Evolutionary conservation across 1,140 invertebrate genomes (phyloP).

Genomic region (Drosophila kurseongensis): DNA sequence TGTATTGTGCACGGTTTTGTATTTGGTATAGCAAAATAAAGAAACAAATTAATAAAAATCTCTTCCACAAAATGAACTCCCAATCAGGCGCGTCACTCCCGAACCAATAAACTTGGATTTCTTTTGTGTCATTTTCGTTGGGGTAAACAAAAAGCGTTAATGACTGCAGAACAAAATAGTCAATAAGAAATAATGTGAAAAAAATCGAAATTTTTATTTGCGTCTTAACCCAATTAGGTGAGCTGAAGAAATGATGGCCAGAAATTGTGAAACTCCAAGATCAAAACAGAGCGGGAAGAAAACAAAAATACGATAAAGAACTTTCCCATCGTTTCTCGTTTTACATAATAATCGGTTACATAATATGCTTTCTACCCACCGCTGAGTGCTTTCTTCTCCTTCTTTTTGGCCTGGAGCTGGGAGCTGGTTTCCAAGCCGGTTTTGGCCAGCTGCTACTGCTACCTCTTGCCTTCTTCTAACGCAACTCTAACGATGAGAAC

Average conservation of each 20-base stretch:
- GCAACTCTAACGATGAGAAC: constrained; percentile 70
- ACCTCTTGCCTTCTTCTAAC: constrained; percentile 46
- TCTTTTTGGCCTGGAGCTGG: constrained; percentile 50
- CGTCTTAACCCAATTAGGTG: constrained; percentile 40
- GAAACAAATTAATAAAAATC: no score
- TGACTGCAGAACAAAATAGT: constrained; percentile 27
- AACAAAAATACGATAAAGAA: constrained; percentile 34
- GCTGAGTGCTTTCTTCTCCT: constrained; percentile 63
- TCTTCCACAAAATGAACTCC: no score
- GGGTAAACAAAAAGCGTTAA: constrained; percentile 34
- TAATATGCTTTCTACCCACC: constrained; percentile 58
- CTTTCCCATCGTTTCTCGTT: constrained; percentile 46
- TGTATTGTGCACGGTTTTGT: no score
- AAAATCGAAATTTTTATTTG: constrained; percentile 51
- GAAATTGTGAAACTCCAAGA: constrained; percentile 52
- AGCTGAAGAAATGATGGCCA: constrained; percentile 33
- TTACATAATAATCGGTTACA: constrained; percentile 55
- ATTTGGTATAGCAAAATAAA: no score
- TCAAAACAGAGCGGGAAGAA: constrained; percentile 34
- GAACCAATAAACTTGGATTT: constrained; percentile 30
- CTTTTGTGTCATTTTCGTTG: constrained; percentile 23
- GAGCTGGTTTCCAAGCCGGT: constrained; percentile 63
- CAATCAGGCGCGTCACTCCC: constrained; percentile 2
- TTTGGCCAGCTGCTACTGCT: constrained; percentile 46
- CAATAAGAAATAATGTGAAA: constrained; percentile 27